Evolutionary conservation across 37 sponge, comb jelly and placozoan species (phyloP).

Genomic region (Ephydatia muelleri): DNA sequence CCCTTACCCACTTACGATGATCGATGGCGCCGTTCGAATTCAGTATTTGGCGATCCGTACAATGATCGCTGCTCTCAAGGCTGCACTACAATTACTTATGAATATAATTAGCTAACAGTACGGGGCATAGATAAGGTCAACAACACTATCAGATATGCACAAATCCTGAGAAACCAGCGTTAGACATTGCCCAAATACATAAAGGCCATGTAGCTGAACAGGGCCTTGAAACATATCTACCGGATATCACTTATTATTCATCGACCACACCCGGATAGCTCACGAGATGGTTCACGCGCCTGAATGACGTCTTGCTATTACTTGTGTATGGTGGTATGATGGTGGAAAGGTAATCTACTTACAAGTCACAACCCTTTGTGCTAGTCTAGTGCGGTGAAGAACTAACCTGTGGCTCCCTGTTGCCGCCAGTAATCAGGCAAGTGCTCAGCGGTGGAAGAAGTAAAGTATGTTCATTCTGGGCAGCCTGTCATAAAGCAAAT

Average conservation of each 20-base stretch:
- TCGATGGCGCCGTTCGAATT: too few species aligned
- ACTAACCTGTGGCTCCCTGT: not conserved
- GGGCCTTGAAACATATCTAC: not conserved
- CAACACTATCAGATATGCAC: too few species aligned
- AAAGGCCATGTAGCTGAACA: not conserved
- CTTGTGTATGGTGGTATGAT: not conserved
- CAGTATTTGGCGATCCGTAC: too few species aligned
- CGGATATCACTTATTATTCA: not conserved
- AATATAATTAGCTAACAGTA: too few species aligned
- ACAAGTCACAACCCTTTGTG: not conserved
- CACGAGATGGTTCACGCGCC: slow-evolving; percentile 1
- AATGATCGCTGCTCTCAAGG: too few species aligned
- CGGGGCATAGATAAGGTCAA: too few species aligned
- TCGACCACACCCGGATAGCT: not conserved
- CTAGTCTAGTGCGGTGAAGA: not conserved
- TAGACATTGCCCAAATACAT: not conserved
- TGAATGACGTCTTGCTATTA: not conserved
- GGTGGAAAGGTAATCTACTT: not conserved
- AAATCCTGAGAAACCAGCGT: too few species aligned
- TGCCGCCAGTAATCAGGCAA: not conserved
- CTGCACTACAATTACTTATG: too few species aligned
- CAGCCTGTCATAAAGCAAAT: not conserved
- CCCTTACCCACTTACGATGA: too few species aligned
- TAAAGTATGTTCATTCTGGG: not conserved
- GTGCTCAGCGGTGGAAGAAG: not conserved